phyloP scores from a whole-genome alignment of 2,113 vertebrate species.

The Pachycephala philippinensis region DNA sequence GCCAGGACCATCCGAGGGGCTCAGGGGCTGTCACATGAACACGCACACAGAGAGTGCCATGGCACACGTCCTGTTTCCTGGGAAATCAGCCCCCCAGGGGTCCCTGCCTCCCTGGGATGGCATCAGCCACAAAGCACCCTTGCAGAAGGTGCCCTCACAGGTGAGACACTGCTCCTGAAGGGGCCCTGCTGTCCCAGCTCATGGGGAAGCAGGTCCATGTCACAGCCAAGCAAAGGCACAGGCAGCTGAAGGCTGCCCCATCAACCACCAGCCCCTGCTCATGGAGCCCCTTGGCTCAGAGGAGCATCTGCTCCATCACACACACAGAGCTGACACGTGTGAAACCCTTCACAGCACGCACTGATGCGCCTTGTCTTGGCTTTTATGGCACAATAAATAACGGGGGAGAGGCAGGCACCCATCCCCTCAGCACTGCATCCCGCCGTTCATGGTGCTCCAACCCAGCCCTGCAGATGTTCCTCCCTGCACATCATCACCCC shows the following conservation, averaged over 20 bases:
- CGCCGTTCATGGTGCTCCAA: fast-evolving
- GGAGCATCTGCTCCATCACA: neutral
- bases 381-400: neutral
- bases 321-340: neutral
- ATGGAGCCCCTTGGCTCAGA: neutral
- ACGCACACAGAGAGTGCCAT: fast-evolving
- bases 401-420: neutral
- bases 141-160: fast-evolving
- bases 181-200: neutral
- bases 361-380: neutral
- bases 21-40: neutral
- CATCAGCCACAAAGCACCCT: fast-evolving
- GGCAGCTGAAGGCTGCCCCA: neutral
- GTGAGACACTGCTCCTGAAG: neutral
- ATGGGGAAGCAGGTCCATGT: fast-evolving
- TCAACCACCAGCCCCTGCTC: neutral
- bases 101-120: neutral
- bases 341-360: neutral
- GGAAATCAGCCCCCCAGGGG: neutral
- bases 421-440: fast-evolving
- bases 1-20: neutral
- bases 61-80: fast-evolving
- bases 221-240: neutral
- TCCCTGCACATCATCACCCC: fast-evolving
- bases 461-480: neutral